Evolutionary conservation across 2,797 vertebrate genomes (phyloP).

Genomic region (Gastrophryne carolinensis): DNA sequence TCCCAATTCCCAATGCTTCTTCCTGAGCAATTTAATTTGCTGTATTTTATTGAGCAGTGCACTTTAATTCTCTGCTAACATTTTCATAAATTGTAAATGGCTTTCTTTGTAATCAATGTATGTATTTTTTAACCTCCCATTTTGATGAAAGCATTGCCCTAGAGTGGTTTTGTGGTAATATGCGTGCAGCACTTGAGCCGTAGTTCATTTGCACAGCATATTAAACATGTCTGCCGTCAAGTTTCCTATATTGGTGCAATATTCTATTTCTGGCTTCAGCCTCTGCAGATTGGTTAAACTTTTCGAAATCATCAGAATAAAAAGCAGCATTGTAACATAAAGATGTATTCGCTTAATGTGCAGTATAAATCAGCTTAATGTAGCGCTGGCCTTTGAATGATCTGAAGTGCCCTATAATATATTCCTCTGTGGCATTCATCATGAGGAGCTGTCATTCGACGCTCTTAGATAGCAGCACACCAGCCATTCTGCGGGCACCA

Average conservation of each 20-base stretch:
- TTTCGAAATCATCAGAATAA: background rate
- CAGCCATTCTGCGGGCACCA: conserved; percentile 51
- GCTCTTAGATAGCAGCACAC: conserved; percentile 48
- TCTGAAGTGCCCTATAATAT: conserved; percentile 55
- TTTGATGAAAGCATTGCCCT: no score
- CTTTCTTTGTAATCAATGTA: no score
- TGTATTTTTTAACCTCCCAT: no score
- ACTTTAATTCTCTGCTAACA: no score
- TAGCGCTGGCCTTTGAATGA: conserved; percentile 39
- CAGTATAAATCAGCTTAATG: background rate
- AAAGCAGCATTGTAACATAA: background rate
- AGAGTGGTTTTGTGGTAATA: no score
- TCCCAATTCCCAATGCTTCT: no score
- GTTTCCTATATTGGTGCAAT: background rate
- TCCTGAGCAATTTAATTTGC: no score
- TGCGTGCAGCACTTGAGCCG: background rate
- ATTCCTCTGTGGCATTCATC: conserved; percentile 56
- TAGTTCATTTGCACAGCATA: background rate
- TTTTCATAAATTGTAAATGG: no score
- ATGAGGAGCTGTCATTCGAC: conserved; percentile 51
- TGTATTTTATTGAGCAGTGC: no score
- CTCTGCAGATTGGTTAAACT: background rate
- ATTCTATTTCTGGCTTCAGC: background rate
- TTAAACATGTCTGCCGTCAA: background rate
- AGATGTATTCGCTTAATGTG: background rate